Evolutionary conservation across 2,797 vertebrate species (phyloP).

Genomic region (Nasua narica): DNA sequence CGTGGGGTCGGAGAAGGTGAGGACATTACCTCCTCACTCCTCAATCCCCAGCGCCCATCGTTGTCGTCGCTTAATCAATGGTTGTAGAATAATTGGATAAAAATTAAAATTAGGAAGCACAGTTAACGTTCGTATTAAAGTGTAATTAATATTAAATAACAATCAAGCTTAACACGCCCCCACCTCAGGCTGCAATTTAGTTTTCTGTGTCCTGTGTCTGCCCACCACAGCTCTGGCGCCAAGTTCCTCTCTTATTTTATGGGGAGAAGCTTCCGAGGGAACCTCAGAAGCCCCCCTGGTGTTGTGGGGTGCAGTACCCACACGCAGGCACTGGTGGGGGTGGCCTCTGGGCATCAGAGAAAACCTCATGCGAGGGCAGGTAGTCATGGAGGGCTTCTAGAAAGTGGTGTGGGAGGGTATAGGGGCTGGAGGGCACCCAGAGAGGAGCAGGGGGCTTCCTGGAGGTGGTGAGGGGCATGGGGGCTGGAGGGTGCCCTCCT

Average conservation of each 20-base stretch:
- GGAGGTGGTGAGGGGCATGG: fast-evolving
- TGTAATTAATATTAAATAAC: neutral
- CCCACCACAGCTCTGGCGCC: neutral
- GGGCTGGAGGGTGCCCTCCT: neutral
- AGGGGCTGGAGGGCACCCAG: neutral
- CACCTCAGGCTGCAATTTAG: neutral
- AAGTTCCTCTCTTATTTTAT: fast-evolving
- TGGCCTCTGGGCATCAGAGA: neutral
- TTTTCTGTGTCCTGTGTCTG: neutral
- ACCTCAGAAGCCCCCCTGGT: neutral
- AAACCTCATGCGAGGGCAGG: neutral
- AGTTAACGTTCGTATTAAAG: neutral
- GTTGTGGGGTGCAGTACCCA: too few relatives aligned
- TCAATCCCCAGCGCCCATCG: fast-evolving
- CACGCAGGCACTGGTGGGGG: neutral
- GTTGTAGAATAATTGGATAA: neutral
- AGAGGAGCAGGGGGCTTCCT: neutral
- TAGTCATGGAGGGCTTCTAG: neutral
- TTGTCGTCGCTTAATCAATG: neutral
- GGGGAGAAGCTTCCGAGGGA: neutral
- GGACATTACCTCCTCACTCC: fast-evolving
- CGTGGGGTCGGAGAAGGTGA: neutral
- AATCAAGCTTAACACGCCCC: too few relatives aligned
- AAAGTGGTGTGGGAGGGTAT: neutral
- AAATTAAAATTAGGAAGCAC: neutral